A percentile compares a stretch with the other conserved stretches of the same genome.
These are phyloP conservation scores for Lamellibrachia luymesi DNA, from an alignment of 1,140 invertebrate species.

Conservation along the genomic window DNA sequence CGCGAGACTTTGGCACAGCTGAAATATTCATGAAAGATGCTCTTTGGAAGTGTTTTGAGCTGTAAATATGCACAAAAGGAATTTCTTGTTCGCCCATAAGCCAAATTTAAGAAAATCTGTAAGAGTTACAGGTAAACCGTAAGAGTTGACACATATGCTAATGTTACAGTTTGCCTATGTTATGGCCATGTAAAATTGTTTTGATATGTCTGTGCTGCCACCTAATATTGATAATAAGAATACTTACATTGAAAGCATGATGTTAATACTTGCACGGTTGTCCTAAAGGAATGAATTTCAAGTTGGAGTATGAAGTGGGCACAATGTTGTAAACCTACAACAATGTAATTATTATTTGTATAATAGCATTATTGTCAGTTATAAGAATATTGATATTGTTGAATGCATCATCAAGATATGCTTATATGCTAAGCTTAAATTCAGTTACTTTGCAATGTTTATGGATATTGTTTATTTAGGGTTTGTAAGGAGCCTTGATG, in stretches of 20 bases:
- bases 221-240: no score
- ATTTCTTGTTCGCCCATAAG: no score
- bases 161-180: no score
- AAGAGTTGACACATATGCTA: no score
- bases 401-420: neutral
- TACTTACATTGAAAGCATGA: neutral
- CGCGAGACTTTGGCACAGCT: no score
- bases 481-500: neutral
- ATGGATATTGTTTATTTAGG: constrained; percentile 1
- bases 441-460: neutral
- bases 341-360: constrained; percentile 2
- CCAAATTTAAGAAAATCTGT: no score
- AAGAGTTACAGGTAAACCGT: no score
- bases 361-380: neutral
- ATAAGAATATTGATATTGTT: neutral
- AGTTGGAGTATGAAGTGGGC: neutral
- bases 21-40: no score
- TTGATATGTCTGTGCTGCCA: neutral
- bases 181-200: neutral
- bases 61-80: no score
- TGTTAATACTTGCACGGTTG: neutral
- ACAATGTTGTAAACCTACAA: neutral
- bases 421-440: neutral
- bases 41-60: no score
- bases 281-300: neutral